Evolutionary conservation across 2,113 vertebrate genomes (phyloP), one percentile per base, ranked within the genome.

Genomic region (Mesoclemmys tuberculata): DNA sequence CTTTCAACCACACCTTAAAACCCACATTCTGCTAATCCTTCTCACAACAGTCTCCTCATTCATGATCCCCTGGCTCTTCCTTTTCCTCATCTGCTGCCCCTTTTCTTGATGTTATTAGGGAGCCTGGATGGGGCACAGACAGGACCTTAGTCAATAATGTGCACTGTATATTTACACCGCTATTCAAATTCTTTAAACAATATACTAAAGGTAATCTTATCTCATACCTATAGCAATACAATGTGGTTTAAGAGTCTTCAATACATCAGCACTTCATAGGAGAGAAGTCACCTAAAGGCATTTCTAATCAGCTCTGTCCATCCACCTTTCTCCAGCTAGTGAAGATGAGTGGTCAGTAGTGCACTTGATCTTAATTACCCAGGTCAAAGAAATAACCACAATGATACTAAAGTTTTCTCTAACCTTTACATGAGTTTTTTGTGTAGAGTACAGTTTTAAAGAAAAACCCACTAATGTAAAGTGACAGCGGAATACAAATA

Each of bases 221-320:
- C n/a, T n/a, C n/a, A n/a, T n/a, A n/a, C n/a, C 77, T 0, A 2
- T 1, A 0, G 35, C 24, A 0, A 10, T 71, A 86, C 68, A 85
- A 71, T 24, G 8, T 3, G 1, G 41, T 19, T 78, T 35, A 44
- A 79, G 35, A 8, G 52, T 78, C 44, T 79, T 82, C 71, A n/a
- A n/a, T 82, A 38, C 68, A 71, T 78, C 79, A 56, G 44, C 38
- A 74, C 19, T 74, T 31, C 0, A 0, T 41, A 56, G 52, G 46
- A 86, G 78, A 44, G 0, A 0, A 89, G 41, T 85, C 68, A 74
- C 24, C 78, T 44, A 18, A 68, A 88, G 16, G 26, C 4, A 2
- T 51, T 71, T 11, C 56, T 56, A 44, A 26, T 93, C 38, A 27
- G 52, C 54, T 81, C 1, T 1, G 35, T 44, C 85, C 78, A 85